Conservation (phyloP, 2,797 vertebrate genomes). For the Paratrypauchen microcephalus region DNA sequence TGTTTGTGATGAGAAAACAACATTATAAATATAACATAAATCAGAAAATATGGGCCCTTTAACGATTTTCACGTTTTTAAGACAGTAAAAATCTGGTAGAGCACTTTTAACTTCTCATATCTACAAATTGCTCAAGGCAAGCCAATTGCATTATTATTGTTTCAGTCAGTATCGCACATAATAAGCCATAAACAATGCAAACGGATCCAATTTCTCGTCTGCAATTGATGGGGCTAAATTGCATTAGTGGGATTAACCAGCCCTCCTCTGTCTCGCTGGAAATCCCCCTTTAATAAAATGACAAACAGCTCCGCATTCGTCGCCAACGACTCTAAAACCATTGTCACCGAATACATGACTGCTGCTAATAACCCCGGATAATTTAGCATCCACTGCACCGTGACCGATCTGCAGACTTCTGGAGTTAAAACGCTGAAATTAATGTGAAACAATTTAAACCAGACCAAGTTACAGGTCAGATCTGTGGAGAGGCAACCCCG, state of each 20-base stretch:
- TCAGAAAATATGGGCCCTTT: too few species aligned
- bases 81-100: too few species aligned
- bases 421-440: slow-evolving; percentile 22
- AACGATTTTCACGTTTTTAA: too few species aligned
- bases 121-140: background rate
- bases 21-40: too few species aligned
- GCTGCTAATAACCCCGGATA: background rate
- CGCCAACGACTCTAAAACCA: background rate
- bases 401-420: background rate
- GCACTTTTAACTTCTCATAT: too few species aligned
- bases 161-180: background rate
- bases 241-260: slow-evolving; percentile 13
- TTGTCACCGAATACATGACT: background rate
- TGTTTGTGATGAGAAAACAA: too few species aligned
- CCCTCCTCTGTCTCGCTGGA: slow-evolving; percentile 1
- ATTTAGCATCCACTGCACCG: slow-evolving; percentile 1
- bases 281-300: slow-evolving; percentile 19
- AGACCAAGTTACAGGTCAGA: too few species aligned
- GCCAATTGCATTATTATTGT: background rate
- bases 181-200: slow-evolving; percentile 3
- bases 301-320: slow-evolving; percentile 12
- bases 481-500: too few species aligned
- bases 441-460: background rate
- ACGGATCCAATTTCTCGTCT: background rate
- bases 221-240: background rate